Conservation (phyloP, 2,113 vertebrate genomes). For the Coptodon bakossiorum region DNA sequence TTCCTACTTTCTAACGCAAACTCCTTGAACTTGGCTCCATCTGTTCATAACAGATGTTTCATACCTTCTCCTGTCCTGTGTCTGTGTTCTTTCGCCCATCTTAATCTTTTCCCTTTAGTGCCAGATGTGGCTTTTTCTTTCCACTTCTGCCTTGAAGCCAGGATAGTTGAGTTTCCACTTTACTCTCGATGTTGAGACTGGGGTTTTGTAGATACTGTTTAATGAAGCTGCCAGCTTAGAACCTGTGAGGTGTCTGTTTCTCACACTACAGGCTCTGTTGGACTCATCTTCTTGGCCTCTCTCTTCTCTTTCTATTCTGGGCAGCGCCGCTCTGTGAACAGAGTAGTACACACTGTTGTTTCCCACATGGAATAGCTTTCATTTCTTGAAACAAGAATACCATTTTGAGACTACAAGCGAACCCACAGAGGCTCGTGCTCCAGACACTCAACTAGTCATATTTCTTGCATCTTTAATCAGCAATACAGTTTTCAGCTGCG, state of each 20-base stretch:
- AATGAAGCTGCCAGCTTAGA: background rate
- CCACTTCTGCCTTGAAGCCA: background rate
- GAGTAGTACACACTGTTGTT: background rate
- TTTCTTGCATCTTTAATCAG: background rate
- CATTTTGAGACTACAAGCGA: background rate
- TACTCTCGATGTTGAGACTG: background rate
- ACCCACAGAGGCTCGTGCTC: background rate
- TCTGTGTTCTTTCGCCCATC: background rate
- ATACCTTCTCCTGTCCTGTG: background rate
- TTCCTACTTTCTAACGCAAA: background rate
- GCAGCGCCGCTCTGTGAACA: fast-evolving
- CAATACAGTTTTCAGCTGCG: background rate
- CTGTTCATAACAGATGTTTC: background rate
- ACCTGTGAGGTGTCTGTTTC: background rate
- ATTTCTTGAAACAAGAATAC: background rate
- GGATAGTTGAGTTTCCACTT: background rate
- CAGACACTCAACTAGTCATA: background rate
- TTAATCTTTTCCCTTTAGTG: background rate
- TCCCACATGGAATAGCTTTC: background rate
- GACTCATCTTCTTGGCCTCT: background rate
- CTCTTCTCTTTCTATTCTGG: background rate
- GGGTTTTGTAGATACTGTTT: background rate
- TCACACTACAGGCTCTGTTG: background rate
- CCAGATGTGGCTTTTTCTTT: background rate
- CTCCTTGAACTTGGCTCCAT: background rate